Base-by-base conservation (phyloP, 2,113 vertebrate genomes). In the Notechis scutatus region DNA sequence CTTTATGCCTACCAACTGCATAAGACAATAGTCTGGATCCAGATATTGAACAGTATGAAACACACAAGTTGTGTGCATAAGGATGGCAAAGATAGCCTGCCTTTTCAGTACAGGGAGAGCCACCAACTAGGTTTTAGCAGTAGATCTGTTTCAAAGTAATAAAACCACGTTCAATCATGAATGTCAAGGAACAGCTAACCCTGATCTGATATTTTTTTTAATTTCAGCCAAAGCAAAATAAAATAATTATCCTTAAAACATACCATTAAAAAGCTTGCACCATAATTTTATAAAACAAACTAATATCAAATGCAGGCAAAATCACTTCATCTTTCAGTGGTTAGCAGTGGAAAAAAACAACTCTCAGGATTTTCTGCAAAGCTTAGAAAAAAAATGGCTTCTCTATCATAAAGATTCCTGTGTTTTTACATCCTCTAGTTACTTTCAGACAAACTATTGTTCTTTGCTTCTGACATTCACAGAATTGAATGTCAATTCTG, bases 391-490 rank as follows among this genome's bases (percentile, higher is more conserved):
- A 96, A 94, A n/a, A 9, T 94, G 89, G 29, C 47, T 95, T 69
- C 88, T 97, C 50, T 93, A 90, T 93, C 89, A 91, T 81, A 96
- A 64, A 2, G 96, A 61, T 87, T 92, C 81, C 50, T 90, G 2
- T 95, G 93, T 92, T 97, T 96, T 95, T 96, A 92, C 3, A 91
- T 90, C 92, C 69, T 97, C 29, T 45, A 94, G 74, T 95, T 95
- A 93, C 91, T 94, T 96, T 88, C 93, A 95, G 94, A 95, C 0
- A 1, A 93, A 92, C 24, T 91, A 94, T 50, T 93, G 59, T 95
- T 69, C 92, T 89, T 95, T 90, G 94, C 85, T 93, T 95, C 50
- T 97, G 95, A 94, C 81, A 92, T 95, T 94, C 26, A 23, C 50
- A 26, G 14, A 59, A 0, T n/a, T 89, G 69, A 50, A 52, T n/a